Evolutionary conservation across 2,113 vertebrate genomes (phyloP).

Genomic region (Artemisiospiza belli): DNA sequence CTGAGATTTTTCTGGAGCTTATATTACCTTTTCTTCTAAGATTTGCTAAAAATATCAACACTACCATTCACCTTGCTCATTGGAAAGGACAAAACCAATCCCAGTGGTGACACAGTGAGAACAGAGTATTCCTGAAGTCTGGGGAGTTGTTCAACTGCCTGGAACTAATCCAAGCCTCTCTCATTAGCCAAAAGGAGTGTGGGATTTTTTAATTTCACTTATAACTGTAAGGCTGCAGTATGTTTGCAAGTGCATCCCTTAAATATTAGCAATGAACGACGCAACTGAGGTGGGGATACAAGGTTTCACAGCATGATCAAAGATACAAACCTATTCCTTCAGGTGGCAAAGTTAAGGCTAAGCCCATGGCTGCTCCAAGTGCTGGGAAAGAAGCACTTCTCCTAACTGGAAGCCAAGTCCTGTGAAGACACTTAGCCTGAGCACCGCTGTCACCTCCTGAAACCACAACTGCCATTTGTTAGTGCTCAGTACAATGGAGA

Average conservation of each 20-base stretch:
- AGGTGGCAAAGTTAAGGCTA: not conserved
- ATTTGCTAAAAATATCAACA: not conserved
- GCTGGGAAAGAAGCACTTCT: not conserved
- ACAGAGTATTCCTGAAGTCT: not conserved
- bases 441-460: not conserved
- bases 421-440: not conserved
- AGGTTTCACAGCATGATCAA: not conserved
- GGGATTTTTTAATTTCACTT: not conserved
- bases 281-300: not conserved
- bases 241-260: not conserved
- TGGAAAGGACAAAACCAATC: not conserved
- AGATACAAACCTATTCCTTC: not conserved
- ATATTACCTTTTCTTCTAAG: not conserved
- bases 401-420: not conserved
- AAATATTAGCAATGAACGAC: not conserved
- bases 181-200: not conserved
- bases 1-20: not conserved
- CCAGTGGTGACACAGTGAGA: not conserved
- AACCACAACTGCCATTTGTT: not conserved
- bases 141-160: not conserved
- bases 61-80: not conserved
- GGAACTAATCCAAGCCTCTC: not conserved
- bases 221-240: too few relatives aligned
- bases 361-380: rapidly evolving
- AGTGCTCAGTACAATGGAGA: not conserved